phyloP scores from a whole-genome alignment of 2,797 vertebrate species.

The Perodicticus potto region DNA sequence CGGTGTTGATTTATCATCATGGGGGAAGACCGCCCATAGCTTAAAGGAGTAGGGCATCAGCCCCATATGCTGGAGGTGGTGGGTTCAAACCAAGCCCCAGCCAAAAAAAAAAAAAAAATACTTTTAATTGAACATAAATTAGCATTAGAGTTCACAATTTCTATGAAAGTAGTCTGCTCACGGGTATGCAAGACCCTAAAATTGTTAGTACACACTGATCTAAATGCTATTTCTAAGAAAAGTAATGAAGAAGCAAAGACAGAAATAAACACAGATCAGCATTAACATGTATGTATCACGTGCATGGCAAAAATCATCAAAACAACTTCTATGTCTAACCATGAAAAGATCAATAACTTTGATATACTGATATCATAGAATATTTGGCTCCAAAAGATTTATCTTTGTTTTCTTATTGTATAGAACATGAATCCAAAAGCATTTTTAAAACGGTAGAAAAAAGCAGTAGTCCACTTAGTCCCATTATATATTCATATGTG shows the following conservation, averaged over 20 bases:
- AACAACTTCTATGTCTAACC: not conserved
- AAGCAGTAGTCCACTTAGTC: not conserved
- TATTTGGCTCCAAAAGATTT: not conserved
- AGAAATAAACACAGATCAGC: not conserved
- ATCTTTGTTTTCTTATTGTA: not conserved
- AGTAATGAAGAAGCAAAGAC: not conserved
- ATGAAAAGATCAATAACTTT: not conserved
- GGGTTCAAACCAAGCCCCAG: no score
- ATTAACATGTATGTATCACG: not conserved
- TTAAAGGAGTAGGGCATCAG: no score
- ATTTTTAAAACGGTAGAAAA: not conserved
- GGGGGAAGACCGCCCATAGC: not conserved
- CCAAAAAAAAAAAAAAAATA: no score
- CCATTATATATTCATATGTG: not conserved
- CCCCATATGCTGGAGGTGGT: no score
- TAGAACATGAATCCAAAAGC: not conserved
- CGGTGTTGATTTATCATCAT: not conserved
- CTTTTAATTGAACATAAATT: not conserved
- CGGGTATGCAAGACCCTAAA: not conserved
- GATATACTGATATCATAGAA: not conserved
- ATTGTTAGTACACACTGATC: not conserved
- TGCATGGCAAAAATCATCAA: not conserved
- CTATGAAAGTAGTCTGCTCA: not conserved
- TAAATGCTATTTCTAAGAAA: not conserved
- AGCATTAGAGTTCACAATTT: not conserved